Conservation (phyloP, 1,140 invertebrate genomes). For the Radopholus similis region DNA sequence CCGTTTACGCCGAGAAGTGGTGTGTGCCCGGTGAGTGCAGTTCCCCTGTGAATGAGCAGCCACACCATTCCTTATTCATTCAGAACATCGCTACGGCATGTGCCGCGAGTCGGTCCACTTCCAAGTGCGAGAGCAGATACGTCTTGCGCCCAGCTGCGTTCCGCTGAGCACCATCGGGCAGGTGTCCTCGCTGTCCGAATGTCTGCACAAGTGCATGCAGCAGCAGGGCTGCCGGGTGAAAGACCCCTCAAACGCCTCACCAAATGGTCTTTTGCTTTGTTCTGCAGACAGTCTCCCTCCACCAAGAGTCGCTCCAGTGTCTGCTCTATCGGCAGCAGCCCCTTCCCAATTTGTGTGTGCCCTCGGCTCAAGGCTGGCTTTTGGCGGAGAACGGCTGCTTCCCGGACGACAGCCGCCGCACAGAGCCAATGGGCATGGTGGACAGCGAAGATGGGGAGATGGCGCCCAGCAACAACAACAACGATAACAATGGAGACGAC, state of each 20-base stretch:
- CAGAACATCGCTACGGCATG: constrained; percentile 8
- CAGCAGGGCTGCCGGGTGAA: constrained; percentile 2
- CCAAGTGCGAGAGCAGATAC: constrained; percentile 2
- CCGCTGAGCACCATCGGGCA: neutral
- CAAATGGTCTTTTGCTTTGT: neutral
- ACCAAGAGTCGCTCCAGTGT: neutral
- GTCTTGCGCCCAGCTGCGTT: neutral
- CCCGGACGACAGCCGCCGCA: neutral
- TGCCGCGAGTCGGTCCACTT: constrained; percentile 11
- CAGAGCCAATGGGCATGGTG: neutral
- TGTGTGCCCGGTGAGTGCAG: constrained; percentile 6
- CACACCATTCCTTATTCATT: neutral
- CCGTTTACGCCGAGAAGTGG: constrained; percentile 18
- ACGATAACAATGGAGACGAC: neutral
- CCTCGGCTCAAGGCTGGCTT: neutral
- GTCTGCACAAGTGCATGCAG: constrained; percentile 5
- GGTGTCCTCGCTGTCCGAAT: constrained; percentile 5
- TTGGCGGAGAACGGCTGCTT: constrained; percentile 5
- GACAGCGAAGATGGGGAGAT: constrained; percentile 10
- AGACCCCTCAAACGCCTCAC: neutral
- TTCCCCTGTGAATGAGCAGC: neutral
- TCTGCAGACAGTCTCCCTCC: constrained; percentile 4
- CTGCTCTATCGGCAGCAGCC: neutral
- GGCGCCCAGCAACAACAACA: no score
- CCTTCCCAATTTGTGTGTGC: neutral